A percentile compares a stretch with the other conserved stretches of the same genome.
phyloP scores from a whole-genome alignment of 2,113 vertebrate genomes.

The Indicator maculatus region DNA sequence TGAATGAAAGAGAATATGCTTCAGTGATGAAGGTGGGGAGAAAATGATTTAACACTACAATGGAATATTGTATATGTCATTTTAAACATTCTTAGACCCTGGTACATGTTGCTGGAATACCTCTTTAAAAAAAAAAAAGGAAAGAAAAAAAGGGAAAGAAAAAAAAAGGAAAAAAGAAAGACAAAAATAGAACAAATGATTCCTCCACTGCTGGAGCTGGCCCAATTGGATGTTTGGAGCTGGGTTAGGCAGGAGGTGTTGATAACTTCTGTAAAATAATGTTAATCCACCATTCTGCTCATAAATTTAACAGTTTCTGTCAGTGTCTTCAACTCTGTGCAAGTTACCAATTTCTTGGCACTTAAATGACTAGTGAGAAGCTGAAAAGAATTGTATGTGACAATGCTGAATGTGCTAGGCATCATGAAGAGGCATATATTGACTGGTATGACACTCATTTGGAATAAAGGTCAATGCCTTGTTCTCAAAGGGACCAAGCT shows the following conservation, averaged over 20 bases:
- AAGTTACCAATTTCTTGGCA: conserved; percentile 33
- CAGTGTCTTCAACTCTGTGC: conserved; percentile 52
- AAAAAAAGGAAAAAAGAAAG: not conserved
- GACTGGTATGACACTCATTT: not conserved
- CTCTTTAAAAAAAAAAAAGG: conserved; percentile 56
- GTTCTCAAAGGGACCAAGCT: conserved; percentile 79
- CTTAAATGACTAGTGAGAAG: conserved; percentile 15
- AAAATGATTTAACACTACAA: conserved; percentile 68
- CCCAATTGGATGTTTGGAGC: conserved; percentile 54
- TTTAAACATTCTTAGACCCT: conserved; percentile 74
- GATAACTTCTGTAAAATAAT: conserved; percentile 52
- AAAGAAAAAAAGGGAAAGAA: not conserved
- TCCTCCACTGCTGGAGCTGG: conserved; percentile 62
- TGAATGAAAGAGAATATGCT: conserved; percentile 61
- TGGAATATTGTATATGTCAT: conserved; percentile 72
- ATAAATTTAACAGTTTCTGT: conserved; percentile 54
- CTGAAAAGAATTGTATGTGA: conserved; percentile 20
- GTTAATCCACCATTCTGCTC: conserved; percentile 17
- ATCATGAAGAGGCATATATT: not conserved
- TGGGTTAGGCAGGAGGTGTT: conserved; percentile 38
- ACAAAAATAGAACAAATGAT: conserved; percentile 31
- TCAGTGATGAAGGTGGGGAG: conserved; percentile 54
- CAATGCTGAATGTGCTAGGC: not conserved
- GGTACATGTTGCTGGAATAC: conserved; percentile 71
- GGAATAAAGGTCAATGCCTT: conserved; percentile 47